Evolutionary conservation across 2,888 invertebrate genomes (phyloP).

Genomic region (Pelosia muscerda): DNA sequence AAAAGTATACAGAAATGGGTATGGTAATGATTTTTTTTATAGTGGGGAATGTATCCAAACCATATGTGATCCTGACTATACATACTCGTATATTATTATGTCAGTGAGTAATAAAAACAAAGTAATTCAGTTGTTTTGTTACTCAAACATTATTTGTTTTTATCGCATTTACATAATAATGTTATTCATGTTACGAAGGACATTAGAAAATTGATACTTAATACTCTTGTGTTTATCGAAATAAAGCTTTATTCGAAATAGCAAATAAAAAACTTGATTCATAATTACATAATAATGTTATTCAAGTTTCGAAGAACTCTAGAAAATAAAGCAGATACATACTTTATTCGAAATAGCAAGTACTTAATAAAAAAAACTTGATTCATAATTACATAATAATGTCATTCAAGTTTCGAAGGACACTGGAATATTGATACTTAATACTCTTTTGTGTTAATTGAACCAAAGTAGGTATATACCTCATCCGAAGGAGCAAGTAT

Average conservation of each 20-base stretch:
- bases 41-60: background rate
- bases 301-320: too few relatives aligned
- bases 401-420: background rate
- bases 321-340: too few relatives aligned
- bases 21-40: constrained; percentile 15
- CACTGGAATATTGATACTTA: too few relatives aligned
- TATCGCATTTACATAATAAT: background rate
- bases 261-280: too few relatives aligned
- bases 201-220: too few relatives aligned
- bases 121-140: background rate
- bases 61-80: background rate
- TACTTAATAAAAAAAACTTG: background rate
- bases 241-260: too few relatives aligned
- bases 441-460: too few relatives aligned
- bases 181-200: too few relatives aligned
- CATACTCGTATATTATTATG: background rate
- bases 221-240: too few relatives aligned
- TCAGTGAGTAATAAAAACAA: background rate
- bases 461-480: too few relatives aligned
- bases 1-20: background rate
- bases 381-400: background rate
- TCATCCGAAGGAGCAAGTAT: too few relatives aligned
- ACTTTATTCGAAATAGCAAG: too few relatives aligned
- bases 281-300: background rate
- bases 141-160: background rate